phyloP scores from a whole-genome alignment of 1,140 invertebrate species.

The Neotoxoptera formosana region DNA sequence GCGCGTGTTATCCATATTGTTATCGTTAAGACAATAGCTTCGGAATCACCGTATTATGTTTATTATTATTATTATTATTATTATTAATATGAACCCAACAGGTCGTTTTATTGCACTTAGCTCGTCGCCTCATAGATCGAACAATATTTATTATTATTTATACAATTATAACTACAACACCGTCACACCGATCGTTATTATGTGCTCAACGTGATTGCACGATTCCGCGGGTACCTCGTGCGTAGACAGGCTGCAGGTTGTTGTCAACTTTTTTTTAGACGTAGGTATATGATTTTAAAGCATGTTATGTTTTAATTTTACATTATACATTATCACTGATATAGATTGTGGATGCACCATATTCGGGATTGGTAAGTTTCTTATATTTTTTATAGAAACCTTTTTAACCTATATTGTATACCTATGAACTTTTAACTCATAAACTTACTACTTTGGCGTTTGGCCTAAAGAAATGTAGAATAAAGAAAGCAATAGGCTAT shows the following conservation, averaged over 20 bases:
- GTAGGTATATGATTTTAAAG: too few species aligned
- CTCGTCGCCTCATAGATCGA: background rate
- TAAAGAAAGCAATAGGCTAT: background rate
- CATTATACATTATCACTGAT: background rate
- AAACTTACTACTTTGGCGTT: background rate
- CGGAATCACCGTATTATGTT: background rate
- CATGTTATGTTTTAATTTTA: background rate
- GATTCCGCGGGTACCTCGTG: background rate
- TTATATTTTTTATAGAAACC: background rate
- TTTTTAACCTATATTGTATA: too few species aligned
- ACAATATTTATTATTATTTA: background rate
- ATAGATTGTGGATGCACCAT: background rate
- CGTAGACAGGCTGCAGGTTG: background rate
- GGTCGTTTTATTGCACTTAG: background rate
- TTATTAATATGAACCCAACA: background rate
- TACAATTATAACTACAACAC: background rate
- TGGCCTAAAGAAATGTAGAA: background rate
- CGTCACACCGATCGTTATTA: background rate
- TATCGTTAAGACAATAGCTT: constrained; percentile 7
- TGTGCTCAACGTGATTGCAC: background rate
- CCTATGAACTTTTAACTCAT: background rate
- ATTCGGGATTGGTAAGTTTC: background rate
- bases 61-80: background rate
- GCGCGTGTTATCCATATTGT: background rate
- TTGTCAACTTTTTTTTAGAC: too few species aligned